phyloP scores from a whole-genome alignment of 1,140 invertebrate species.

The Papilio glaucus region DNA sequence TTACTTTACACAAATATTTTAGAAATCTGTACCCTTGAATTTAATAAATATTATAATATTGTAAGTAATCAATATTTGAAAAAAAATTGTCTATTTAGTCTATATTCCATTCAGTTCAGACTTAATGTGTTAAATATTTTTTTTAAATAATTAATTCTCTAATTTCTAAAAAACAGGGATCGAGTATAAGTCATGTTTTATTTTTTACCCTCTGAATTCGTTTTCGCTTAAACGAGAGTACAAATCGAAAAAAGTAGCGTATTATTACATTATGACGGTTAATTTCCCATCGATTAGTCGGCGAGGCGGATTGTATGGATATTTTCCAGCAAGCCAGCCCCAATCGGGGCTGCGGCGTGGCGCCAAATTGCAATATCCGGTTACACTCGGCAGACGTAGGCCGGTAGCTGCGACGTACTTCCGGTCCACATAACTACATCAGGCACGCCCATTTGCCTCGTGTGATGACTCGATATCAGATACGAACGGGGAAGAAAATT shows the following conservation, averaged over 20 bases:
- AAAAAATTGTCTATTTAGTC: no score
- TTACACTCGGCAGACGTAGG: background rate
- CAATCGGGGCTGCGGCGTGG: constrained; percentile 12
- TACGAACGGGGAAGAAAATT: background rate
- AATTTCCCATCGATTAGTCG: constrained; percentile 28
- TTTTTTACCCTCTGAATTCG: background rate
- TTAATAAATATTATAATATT: no score
- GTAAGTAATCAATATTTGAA: no score
- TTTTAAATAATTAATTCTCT: no score
- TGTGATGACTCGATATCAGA: background rate
- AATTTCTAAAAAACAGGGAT: no score
- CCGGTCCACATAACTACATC: constrained; percentile 25
- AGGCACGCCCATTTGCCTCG: constrained; percentile 12
- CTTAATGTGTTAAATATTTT: no score
- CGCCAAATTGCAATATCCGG: constrained; percentile 30
- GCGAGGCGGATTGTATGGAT: constrained; percentile 4
- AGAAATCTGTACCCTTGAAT: no score
- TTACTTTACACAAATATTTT: no score
- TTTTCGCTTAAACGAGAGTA: background rate
- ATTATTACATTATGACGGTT: constrained; percentile 27
- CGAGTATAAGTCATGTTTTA: no score
- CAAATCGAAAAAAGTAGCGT: background rate
- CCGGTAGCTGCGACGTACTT: background rate
- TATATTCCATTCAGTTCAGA: no score
- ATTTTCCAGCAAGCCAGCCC: background rate